A percentile compares a stretch with the other conserved stretches of the same genome.
phyloP scores from a whole-genome alignment of 2,888 invertebrate genomes.

The Heliconius ethilla region DNA sequence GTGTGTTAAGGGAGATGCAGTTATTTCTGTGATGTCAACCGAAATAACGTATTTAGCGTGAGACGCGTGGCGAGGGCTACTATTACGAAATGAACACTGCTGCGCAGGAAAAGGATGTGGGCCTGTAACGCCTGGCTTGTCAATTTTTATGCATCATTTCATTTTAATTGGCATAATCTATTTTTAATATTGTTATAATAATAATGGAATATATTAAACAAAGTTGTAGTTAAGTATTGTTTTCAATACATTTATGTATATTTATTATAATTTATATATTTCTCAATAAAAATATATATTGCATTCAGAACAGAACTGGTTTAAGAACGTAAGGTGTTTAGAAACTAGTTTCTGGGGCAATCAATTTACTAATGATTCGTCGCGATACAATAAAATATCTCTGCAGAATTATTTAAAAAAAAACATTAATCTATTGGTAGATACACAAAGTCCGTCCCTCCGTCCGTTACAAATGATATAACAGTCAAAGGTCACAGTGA shows the following conservation, averaged over 20 bases:
- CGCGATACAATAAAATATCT: constrained; percentile 15
- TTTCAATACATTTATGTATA: not conserved
- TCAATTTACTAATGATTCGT: constrained; percentile 26
- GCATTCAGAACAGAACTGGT: constrained; percentile 35
- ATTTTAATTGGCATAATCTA: constrained; percentile 43
- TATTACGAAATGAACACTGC: constrained; percentile 68
- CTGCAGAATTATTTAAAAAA: constrained; percentile 24
- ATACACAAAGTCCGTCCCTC: constrained; percentile 3
- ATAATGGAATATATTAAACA: not conserved
- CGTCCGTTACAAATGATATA: constrained; percentile 33
- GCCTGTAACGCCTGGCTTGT: constrained; percentile 50
- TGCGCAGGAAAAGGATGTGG: constrained; percentile 74
- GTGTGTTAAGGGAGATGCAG: constrained; percentile 73
- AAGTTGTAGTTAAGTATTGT: not conserved
- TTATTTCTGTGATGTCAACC: constrained; percentile 80
- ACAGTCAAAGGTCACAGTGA: constrained; percentile 30
- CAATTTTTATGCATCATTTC: constrained; percentile 52
- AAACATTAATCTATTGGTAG: constrained; percentile 1
- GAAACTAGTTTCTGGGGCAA: constrained; percentile 36
- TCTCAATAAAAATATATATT: constrained; percentile 30
- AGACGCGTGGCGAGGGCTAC: constrained; percentile 60
- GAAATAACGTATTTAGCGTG: constrained; percentile 68
- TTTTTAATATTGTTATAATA: not conserved
- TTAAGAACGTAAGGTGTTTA: constrained; percentile 29
- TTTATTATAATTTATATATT: constrained; percentile 25